Conservation (phyloP, 2,797 vertebrate species). For the Darevskia nairensis region DNA sequence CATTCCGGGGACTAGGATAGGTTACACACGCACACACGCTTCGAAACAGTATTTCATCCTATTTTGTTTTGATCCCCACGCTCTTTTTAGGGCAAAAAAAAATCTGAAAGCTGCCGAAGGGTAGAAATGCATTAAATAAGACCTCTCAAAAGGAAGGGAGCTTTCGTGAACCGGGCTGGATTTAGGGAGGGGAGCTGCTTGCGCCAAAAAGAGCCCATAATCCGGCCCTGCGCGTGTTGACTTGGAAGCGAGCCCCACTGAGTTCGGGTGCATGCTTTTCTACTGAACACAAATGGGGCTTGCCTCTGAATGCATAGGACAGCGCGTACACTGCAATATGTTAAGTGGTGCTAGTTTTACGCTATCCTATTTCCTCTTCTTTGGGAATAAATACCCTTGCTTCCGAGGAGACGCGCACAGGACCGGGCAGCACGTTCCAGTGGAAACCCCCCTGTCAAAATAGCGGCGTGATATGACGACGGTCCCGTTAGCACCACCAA, state of each 20-base stretch:
- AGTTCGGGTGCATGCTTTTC: neutral
- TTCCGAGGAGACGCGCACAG: too few species aligned
- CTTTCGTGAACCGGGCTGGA: neutral
- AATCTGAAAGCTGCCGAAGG: too few species aligned
- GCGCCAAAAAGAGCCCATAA: too few species aligned
- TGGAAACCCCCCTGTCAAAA: neutral
- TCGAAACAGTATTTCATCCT: too few species aligned
- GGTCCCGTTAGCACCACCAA: too few species aligned
- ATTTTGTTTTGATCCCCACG: too few species aligned
- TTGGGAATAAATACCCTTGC: neutral
- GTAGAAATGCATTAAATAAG: too few species aligned
- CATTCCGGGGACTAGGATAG: neutral
- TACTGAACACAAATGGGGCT: neutral
- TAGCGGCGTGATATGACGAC: neutral
- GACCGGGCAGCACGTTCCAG: neutral
- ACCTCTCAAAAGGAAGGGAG: too few species aligned
- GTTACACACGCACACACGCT: too few species aligned
- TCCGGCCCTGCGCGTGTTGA: neutral
- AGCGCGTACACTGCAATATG: neutral
- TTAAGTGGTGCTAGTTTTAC: neutral
- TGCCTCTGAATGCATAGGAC: neutral
- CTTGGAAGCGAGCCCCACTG: neutral
- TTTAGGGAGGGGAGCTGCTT: neutral
- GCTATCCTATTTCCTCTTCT: neutral
- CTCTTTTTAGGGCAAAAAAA: too few species aligned